A percentile compares a stretch with the other conserved stretches of the same genome.
Evolutionary conservation across 2,797 vertebrate genomes (phyloP).

Genomic region (Stomatorhinus walkeri): DNA sequence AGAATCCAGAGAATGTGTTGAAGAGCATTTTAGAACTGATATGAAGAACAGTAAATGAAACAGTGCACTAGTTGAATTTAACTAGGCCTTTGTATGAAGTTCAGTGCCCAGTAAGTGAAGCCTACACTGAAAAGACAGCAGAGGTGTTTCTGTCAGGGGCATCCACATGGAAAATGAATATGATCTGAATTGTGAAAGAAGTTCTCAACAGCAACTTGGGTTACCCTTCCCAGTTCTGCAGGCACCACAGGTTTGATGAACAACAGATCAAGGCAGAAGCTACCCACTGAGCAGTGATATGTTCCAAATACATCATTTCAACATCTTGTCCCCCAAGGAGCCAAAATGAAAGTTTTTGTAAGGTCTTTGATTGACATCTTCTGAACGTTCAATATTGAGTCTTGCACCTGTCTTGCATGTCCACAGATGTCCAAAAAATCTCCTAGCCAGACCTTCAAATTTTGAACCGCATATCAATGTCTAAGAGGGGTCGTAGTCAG

Average conservation of each 20-base stretch:
- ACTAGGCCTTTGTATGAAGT: not conserved
- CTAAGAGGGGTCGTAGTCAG: not conserved
- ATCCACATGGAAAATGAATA: not conserved
- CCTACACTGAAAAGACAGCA: not conserved
- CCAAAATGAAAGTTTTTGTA: not conserved
- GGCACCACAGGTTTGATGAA: not conserved
- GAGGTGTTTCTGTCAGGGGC: not conserved
- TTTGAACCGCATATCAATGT: not conserved
- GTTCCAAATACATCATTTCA: not conserved
- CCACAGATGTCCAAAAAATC: not conserved
- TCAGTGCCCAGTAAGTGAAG: not conserved
- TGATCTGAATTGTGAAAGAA: not conserved
- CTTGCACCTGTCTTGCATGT: not conserved
- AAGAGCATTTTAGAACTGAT: not conserved
- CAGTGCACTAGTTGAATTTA: not conserved
- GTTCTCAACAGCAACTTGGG: not conserved
- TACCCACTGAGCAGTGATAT: not conserved
- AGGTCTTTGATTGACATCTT: not conserved
- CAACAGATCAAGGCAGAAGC: not conserved
- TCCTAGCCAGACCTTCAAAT: not conserved
- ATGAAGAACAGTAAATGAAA: not conserved
- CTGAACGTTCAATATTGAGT: not conserved
- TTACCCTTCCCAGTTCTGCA: not conserved
- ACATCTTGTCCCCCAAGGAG: not conserved
- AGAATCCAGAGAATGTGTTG: not conserved